A percentile compares a stretch with the other conserved stretches of the same genome.
Evolutionary conservation across 2,113 vertebrate species (phyloP).

Genomic region (Semnopithecus entellus): DNA sequence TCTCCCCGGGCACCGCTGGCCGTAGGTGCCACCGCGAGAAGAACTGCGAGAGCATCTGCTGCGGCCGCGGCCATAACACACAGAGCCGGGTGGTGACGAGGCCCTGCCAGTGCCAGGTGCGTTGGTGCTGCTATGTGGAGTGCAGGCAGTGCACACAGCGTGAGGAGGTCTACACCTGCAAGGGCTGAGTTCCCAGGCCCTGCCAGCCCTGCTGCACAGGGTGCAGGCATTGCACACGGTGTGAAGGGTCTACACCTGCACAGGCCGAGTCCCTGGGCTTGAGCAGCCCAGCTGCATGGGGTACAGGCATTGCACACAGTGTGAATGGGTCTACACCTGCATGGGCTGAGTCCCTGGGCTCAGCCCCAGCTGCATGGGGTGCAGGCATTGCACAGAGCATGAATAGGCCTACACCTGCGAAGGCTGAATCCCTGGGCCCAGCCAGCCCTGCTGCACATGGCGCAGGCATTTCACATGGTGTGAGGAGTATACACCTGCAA

Average conservation of each 20-base stretch:
- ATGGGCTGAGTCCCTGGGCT: constrained; percentile 84
- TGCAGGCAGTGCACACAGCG: constrained; percentile 98
- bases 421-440: constrained; percentile 82
- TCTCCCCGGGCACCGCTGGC: constrained; percentile 92
- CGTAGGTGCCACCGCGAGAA: constrained; percentile 98
- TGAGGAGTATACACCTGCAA: constrained; percentile 99
- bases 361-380: neutral
- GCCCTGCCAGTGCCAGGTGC: constrained; percentile 98
- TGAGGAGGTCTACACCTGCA: constrained; percentile 99
- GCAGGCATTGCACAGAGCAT: constrained; percentile 72
- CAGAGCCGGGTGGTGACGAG: constrained; percentile 96
- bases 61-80: constrained; percentile 97
- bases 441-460: constrained; percentile 92
- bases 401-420: constrained; percentile 95
- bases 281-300: constrained; percentile 90
- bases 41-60: constrained; percentile 99
- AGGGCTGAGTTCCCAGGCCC: constrained; percentile 84
- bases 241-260: constrained; percentile 95
- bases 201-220: constrained; percentile 80
- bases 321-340: constrained; percentile 95
- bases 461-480: constrained; percentile 98
- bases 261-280: constrained; percentile 79
- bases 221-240: constrained; percentile 95
- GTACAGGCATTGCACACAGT: constrained; percentile 96
- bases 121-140: constrained; percentile 99